Evolutionary conservation across 2,888 invertebrate genomes (phyloP).

Genomic region (Chloroclystis v-ata): DNA sequence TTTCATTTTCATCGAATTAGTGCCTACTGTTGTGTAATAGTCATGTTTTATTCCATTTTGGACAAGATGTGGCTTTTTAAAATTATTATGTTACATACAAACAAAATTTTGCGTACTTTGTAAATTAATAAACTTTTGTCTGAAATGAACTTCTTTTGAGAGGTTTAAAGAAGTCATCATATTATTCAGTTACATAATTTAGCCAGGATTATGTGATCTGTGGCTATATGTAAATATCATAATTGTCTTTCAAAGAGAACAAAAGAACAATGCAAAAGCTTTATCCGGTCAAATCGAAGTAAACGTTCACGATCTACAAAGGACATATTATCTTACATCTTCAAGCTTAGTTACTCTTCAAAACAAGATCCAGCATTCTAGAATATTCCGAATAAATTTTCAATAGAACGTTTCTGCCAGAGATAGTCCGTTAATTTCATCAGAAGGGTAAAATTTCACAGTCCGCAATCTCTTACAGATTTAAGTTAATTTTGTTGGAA

Average conservation of each 20-base stretch:
- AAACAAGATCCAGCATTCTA: constrained; percentile 27
- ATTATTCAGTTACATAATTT: too few relatives aligned
- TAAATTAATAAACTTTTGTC: too few relatives aligned
- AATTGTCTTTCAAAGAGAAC: constrained; percentile 13
- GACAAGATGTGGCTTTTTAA: too few relatives aligned
- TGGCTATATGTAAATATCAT: neutral
- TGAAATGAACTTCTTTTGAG: too few relatives aligned
- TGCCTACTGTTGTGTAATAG: too few relatives aligned
- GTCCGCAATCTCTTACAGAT: constrained; percentile 42
- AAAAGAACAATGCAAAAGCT: constrained; percentile 13
- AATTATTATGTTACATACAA: too few relatives aligned
- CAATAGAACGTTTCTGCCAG: constrained; percentile 40
- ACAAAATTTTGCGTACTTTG: too few relatives aligned
- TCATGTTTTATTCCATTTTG: too few relatives aligned
- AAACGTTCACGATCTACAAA: constrained; percentile 23
- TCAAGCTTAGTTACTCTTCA: constrained; percentile 12
- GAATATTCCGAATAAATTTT: constrained; percentile 32
- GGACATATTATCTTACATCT: constrained; percentile 17
- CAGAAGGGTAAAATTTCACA: constrained; percentile 44
- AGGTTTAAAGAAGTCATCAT: too few relatives aligned
- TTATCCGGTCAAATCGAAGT: constrained; percentile 23
- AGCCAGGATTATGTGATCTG: too few relatives aligned
- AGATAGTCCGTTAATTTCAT: constrained; percentile 49
- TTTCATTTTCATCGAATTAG: too few relatives aligned
- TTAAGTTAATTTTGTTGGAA: constrained; percentile 50